phyloP scores from a whole-genome alignment of 2,888 invertebrate species.

The Dascillus cervinus region DNA sequence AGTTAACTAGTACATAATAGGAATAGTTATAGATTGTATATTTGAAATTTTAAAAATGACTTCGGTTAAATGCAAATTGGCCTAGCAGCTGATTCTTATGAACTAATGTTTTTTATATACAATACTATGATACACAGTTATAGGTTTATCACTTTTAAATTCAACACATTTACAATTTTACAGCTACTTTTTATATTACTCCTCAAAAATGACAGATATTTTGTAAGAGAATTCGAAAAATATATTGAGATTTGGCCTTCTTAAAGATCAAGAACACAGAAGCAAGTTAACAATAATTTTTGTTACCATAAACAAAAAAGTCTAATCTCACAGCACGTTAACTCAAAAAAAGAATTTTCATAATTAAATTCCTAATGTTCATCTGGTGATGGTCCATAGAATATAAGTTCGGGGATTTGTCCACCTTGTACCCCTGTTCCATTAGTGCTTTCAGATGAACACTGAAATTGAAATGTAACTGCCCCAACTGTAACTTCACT shows the following conservation, averaged over 20 bases:
- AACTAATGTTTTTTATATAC: constrained; percentile 14
- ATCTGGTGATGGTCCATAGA: constrained; percentile 74
- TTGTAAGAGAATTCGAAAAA: constrained; percentile 30
- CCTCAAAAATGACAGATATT: constrained; percentile 15
- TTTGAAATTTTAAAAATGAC: too few relatives aligned
- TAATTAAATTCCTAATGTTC: constrained; percentile 30
- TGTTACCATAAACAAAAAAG: too few relatives aligned
- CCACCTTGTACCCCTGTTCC: constrained; percentile 97
- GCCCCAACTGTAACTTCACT: constrained; percentile 89
- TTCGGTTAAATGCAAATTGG: too few relatives aligned
- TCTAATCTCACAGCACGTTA: too few relatives aligned
- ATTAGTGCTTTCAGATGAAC: constrained; percentile 94
- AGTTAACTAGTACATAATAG: too few relatives aligned
- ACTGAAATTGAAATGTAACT: constrained; percentile 95
- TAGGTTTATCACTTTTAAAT: constrained; percentile 18
- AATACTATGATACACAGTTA: constrained; percentile 11
- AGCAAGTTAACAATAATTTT: too few relatives aligned
- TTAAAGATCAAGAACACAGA: too few relatives aligned
- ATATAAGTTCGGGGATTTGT: constrained; percentile 94
- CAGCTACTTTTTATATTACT: constrained; percentile 11
- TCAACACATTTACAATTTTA: too few relatives aligned
- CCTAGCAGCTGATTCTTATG: too few relatives aligned
- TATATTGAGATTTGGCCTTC: too few relatives aligned
- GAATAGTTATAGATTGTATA: too few relatives aligned
- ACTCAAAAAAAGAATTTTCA: too few relatives aligned